Conservation (phyloP, 2,797 vertebrate genomes). For the Rhodeus uyekii region DNA sequence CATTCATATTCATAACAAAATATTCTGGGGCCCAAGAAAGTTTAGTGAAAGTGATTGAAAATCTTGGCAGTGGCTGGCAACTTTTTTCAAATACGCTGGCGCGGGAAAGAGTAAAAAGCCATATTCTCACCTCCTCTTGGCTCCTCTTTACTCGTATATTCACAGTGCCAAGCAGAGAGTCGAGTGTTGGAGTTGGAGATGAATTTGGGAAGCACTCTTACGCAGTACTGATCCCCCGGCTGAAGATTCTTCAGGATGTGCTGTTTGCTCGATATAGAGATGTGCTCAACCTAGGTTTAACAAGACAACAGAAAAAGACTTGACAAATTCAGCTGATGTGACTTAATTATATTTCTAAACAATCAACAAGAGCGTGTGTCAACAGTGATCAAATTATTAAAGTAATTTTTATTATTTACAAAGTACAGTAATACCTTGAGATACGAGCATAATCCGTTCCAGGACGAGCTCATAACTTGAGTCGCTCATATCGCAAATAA, state of each 20-base stretch:
- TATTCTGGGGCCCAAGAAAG: too few species aligned
- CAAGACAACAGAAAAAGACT: not conserved
- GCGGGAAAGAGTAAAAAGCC: not conserved
- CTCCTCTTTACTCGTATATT: constrained; percentile 55
- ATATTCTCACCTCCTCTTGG: constrained; percentile 56
- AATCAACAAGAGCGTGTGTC: not conserved
- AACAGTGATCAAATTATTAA: not conserved
- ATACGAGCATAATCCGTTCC: too few species aligned
- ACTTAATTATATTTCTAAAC: not conserved
- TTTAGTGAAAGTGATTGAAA: too few species aligned
- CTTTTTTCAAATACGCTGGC: too few species aligned
- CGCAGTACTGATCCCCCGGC: constrained; percentile 61
- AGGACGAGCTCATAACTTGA: too few species aligned
- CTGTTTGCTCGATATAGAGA: not conserved
- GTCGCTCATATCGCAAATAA: too few species aligned
- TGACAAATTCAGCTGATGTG: not conserved
- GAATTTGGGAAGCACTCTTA: not conserved
- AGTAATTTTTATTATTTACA: too few species aligned
- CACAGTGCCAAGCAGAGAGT: constrained; percentile 57
- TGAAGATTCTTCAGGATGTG: constrained; percentile 46
- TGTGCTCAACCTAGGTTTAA: not conserved
- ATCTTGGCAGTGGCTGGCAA: too few species aligned
- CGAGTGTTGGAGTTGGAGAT: accelerated
- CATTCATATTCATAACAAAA: too few species aligned
- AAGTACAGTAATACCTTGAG: too few species aligned